Conservation (phyloP, 2,797 vertebrate species). For the Cyprinella venusta region DNA sequence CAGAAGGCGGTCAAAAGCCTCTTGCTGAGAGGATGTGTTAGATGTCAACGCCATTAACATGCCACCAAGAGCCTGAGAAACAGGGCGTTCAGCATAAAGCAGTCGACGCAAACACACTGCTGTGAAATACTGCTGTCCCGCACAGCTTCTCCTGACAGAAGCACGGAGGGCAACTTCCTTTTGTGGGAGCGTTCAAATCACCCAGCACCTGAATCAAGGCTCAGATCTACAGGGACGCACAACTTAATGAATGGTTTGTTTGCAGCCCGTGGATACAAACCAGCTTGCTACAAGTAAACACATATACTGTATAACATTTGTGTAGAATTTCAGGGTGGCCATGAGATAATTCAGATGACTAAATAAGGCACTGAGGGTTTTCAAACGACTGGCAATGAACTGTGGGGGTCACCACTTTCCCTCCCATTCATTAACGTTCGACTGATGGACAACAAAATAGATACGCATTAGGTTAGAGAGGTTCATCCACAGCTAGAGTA, state of each 20-base stretch:
- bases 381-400: slow-evolving; percentile 9
- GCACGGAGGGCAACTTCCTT: background rate
- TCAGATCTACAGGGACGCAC: slow-evolving; percentile 6
- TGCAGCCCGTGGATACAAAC: slow-evolving; percentile 16
- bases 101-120: slow-evolving; percentile 23
- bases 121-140: slow-evolving; percentile 8
- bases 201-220: background rate
- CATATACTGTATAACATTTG: slow-evolving; percentile 5
- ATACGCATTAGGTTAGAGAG: slow-evolving; percentile 5
- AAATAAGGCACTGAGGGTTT: slow-evolving; percentile 40
- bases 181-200: slow-evolving; percentile 2
- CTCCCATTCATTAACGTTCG: slow-evolving; percentile 25
- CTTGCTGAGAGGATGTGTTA: background rate
- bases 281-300: slow-evolving; percentile 19
- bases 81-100: background rate
- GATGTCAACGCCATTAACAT: background rate
- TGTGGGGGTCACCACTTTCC: background rate
- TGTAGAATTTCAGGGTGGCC: background rate
- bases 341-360: background rate
- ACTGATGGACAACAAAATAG: slow-evolving; percentile 3
- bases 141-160: slow-evolving; percentile 11
- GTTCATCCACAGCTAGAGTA: slow-evolving; percentile 7
- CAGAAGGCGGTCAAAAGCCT: background rate
- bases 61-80: background rate
- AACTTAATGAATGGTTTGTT: slow-evolving; percentile 42